Conservation (phyloP, 2,113 vertebrate genomes). For the Coturnix japonica region DNA sequence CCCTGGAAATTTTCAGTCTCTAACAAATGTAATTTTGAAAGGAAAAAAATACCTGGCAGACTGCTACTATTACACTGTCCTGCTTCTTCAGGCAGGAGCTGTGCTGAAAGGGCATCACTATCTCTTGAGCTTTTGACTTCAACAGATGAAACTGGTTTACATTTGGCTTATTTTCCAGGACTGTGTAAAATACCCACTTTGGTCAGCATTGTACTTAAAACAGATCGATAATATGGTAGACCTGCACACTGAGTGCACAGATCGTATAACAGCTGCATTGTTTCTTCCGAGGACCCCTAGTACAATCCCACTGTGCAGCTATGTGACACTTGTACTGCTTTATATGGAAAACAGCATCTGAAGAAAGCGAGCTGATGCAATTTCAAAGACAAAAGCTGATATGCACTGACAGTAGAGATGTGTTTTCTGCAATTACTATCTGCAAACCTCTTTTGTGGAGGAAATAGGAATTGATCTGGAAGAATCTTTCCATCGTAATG, state of each 20-base stretch:
- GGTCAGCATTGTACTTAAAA: background rate
- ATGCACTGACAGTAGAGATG: constrained; percentile 18
- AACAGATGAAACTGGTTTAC: background rate
- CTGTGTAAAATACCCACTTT: background rate
- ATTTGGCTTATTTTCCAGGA: constrained; percentile 7
- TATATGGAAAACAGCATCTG: background rate
- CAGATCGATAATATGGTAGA: background rate
- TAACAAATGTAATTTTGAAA: background rate
- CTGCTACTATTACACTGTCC: background rate
- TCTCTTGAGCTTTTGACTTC: constrained; percentile 5
- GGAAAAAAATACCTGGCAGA: background rate
- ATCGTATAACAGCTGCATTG: background rate
- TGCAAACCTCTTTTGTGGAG: constrained; percentile 43
- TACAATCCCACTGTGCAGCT: background rate
- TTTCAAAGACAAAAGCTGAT: constrained; percentile 23
- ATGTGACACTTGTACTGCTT: background rate
- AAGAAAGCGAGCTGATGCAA: background rate
- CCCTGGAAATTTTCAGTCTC: background rate
- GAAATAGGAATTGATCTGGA: constrained; percentile 63
- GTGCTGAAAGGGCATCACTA: background rate
- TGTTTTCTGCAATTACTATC: constrained; percentile 48
- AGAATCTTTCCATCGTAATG: constrained; percentile 40
- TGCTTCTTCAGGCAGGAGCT: background rate
- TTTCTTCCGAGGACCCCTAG: background rate
- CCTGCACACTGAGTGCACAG: background rate